Conservation (phyloP, 2,797 vertebrate genomes). For the Epinephelus malabaricus region DNA sequence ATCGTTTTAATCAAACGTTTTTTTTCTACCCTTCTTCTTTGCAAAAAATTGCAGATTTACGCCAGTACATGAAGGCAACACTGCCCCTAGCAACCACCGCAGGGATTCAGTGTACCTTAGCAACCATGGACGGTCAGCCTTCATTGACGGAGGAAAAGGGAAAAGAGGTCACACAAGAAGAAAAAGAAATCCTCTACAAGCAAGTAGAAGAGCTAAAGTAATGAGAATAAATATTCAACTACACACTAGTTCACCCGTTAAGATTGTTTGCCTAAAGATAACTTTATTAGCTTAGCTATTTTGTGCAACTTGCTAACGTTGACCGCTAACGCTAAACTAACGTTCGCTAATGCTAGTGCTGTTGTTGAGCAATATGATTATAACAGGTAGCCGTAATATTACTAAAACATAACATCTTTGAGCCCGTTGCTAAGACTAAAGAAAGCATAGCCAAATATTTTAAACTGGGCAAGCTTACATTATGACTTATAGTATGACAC, state of each 20-base stretch:
- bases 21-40: not conserved
- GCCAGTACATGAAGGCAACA: slow-evolving; percentile 34
- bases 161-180: slow-evolving; percentile 15
- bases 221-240: not conserved
- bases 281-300: not conserved
- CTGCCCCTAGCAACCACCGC: slow-evolving; percentile 53
- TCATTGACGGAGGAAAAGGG: not conserved
- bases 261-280: not conserved
- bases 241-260: fast-evolving
- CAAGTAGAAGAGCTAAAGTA: slow-evolving; percentile 63
- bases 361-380: not conserved
- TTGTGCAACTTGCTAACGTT: slow-evolving; percentile 10
- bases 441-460: not conserved
- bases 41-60: not conserved
- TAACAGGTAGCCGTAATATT: too few species aligned
- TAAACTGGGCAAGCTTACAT: not conserved
- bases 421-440: not conserved
- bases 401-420: not conserved
- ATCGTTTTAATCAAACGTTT: too few species aligned
- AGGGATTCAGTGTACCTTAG: slow-evolving; percentile 42
- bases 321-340: not conserved
- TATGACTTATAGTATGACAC: not conserved
- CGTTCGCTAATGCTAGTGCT: not conserved
- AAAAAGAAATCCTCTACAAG: slow-evolving; percentile 5
- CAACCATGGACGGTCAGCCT: slow-evolving; percentile 62